These are phyloP conservation scores for Esperia sulphurella DNA, from an alignment of 2,888 invertebrate genomes.

Conservation along the genomic window DNA sequence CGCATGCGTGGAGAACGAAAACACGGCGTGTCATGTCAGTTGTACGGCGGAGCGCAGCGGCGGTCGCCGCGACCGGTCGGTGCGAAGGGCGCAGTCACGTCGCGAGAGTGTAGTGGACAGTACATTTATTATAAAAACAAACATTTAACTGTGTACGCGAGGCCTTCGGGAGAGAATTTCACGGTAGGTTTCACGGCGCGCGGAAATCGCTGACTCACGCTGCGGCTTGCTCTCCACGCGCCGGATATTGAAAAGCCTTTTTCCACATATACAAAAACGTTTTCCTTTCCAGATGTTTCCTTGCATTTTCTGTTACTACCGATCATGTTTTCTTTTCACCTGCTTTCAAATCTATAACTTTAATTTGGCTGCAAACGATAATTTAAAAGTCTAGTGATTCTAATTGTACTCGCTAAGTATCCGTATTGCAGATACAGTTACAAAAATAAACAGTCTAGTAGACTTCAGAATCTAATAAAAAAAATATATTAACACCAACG, in stretches of 20 bases:
- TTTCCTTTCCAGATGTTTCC: no score
- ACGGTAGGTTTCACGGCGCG: constrained; percentile 48
- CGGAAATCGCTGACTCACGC: background rate
- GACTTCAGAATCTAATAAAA: no score
- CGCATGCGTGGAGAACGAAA: constrained; percentile 62
- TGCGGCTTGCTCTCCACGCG: background rate
- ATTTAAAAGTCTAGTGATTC: no score
- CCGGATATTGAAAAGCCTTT: background rate
- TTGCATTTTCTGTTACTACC: no score
- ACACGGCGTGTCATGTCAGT: constrained; percentile 54
- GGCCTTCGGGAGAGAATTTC: constrained; percentile 36
- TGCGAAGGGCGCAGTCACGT: constrained; percentile 18
- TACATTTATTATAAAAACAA: constrained; percentile 26
- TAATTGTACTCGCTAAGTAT: no score
- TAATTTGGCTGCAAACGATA: no score
- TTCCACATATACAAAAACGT: no score
- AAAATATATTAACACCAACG: no score
- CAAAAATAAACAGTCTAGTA: no score
- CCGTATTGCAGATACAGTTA: no score
- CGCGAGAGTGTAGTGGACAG: constrained; percentile 51
- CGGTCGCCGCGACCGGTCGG: constrained; percentile 24
- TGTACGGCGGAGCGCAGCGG: constrained; percentile 44
- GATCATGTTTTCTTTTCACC: constrained; percentile 5
- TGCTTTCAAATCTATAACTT: no score
- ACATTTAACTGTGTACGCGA: constrained; percentile 31